Conservation (phyloP, 2,797 vertebrate genomes). For the Chloroceryle inda region DNA sequence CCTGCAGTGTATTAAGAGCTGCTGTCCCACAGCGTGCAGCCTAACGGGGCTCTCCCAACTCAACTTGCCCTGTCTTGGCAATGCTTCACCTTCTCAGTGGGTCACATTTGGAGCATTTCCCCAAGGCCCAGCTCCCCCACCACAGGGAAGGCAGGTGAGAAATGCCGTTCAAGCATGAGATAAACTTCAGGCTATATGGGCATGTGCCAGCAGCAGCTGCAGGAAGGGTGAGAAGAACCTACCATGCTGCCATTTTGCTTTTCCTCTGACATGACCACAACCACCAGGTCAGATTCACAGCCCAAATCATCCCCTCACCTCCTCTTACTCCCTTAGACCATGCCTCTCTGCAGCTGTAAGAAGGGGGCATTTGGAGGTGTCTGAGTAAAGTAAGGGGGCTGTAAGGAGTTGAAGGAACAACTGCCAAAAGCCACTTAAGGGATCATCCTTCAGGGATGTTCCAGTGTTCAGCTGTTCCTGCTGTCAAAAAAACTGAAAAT, state of each 20-base stretch:
- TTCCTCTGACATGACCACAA: not conserved
- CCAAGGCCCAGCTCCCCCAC: not conserved
- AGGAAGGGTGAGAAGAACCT: not conserved
- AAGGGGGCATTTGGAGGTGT: not conserved
- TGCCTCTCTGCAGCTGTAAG: not conserved
- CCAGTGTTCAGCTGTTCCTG: not conserved
- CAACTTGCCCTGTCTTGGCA: fast-evolving
- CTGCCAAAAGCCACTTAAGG: not conserved
- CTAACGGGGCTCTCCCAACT: not conserved
- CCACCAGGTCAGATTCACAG: not conserved
- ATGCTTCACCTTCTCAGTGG: fast-evolving
- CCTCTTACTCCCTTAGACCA: not conserved
- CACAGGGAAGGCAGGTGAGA: fast-evolving
- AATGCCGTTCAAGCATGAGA: not conserved
- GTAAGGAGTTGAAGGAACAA: not conserved
- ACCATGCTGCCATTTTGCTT: not conserved
- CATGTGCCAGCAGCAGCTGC: not conserved
- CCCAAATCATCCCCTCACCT: fast-evolving
- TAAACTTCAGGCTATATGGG: not conserved
- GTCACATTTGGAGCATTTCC: not conserved
- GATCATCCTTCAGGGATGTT: fast-evolving
- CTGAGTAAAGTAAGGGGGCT: not conserved
- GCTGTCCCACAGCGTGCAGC: fast-evolving
- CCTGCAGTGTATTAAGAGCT: not conserved
- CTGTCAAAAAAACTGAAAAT: not conserved